phyloP scores from a whole-genome alignment of 2,888 invertebrate species.

The Amaurobius ferox region DNA sequence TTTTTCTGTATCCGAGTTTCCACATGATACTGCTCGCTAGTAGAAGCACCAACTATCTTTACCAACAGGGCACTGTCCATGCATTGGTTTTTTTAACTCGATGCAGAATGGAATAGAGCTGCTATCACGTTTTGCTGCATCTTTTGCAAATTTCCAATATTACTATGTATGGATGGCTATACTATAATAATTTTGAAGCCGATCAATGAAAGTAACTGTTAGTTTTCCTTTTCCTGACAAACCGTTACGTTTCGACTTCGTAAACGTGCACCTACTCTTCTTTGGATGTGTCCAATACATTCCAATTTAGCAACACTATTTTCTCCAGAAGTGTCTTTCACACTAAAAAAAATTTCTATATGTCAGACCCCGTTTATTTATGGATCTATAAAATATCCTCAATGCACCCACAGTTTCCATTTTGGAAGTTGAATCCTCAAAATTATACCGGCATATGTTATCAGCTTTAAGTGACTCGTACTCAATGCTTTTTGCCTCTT shows the following conservation, averaged over 20 bases:
- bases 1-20: no score
- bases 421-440: not conserved
- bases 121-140: slow-evolving; percentile 24
- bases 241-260: not conserved
- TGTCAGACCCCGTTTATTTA: not conserved
- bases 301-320: no score
- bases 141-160: not conserved
- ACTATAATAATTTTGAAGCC: slow-evolving; percentile 29
- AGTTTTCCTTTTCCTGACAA: slow-evolving; percentile 19
- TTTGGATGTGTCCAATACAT: not conserved
- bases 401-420: slow-evolving; percentile 29
- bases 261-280: not conserved
- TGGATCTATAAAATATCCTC: slow-evolving; percentile 17
- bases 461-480: not conserved
- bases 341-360: slow-evolving; percentile 17
- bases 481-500: not conserved
- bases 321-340: not conserved
- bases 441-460: not conserved
- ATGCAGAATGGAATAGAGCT: slow-evolving; percentile 19
- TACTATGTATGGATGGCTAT: slow-evolving; percentile 3
- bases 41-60: no score
- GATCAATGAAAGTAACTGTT: slow-evolving; percentile 14
- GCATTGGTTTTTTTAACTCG: not conserved
- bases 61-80: no score
- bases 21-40: no score